Base-by-base conservation (phyloP, 2,113 vertebrate species). In the Cyanoderma ruficeps region DNA sequence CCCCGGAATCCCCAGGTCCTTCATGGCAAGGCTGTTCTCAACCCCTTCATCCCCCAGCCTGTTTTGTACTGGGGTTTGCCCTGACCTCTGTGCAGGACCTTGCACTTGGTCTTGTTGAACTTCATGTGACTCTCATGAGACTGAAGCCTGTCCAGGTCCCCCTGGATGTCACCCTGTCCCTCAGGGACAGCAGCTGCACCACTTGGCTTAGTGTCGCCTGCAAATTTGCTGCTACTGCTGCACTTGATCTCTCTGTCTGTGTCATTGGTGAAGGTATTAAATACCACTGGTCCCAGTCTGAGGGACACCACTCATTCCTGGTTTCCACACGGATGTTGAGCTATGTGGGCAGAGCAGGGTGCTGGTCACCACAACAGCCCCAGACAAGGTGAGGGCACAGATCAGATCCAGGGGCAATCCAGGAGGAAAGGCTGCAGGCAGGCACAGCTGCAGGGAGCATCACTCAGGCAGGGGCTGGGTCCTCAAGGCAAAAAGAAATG, bases 371-470 rank as follows among this genome's bases (percentile, higher is more conserved):
- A 24, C 49, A 39, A 6, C 12, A 69, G 50, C 50, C 24, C 59
- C 60, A 60, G 64, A 15, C 8, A 10, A 14, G 30, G 6, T 0
- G 1, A 46, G 37, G 24, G 12, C 1, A 0, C 53, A n/a, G 42
- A 30, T 86, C 28, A 14, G 28, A 39, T 19, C n/a, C n/a, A 31
- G 21, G 22, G 18, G 33, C 59, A 33, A 0, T 11, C 17, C 2
- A 5, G 49, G 22, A 55, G 39, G 30, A 56, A 57, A 18, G 42
- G 41, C 41, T 67, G 42, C 33, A 37, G 61, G 41, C 37, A 57
- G 35, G 30, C 64, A 59, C 22, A 23, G 28, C 61, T 24, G n/a
- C 50, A 67, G 42, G 10, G 10, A 72, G 18, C 42, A 20, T 33
- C 0, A 0, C 60, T 60, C 28, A 24, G 41, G 33, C 60, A 74